phyloP scores from a whole-genome alignment of 2,888 invertebrate genomes.

The Parascotia fuliginaria region DNA sequence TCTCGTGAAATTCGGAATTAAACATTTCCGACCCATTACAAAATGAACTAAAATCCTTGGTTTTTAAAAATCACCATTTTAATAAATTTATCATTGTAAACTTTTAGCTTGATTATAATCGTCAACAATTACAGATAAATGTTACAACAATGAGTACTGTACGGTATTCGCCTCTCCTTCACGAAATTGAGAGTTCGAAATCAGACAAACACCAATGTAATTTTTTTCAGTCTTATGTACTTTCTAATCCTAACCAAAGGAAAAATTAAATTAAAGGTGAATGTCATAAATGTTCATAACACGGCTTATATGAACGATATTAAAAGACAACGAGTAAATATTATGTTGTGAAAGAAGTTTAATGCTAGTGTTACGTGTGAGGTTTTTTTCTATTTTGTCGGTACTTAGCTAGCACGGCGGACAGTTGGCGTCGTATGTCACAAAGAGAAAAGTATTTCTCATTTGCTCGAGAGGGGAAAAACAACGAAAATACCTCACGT shows the following conservation, averaged over 20 bases:
- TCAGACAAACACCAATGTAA: no score
- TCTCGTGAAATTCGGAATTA: conserved; percentile 9
- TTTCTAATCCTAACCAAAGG: no score
- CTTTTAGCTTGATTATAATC: no score
- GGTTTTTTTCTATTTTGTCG: conserved; percentile 45
- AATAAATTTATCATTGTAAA: no score
- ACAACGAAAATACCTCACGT: conserved; percentile 69
- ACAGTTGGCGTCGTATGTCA: conserved; percentile 70
- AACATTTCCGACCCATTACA: conserved; percentile 6
- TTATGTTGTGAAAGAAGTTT: conserved; percentile 38
- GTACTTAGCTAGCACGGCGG: conserved; percentile 57
- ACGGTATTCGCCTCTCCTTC: no score
- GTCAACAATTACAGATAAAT: no score
- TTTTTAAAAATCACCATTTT: no score
- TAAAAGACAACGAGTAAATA: conserved; percentile 25
- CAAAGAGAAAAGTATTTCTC: conserved; percentile 79
- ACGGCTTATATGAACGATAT: conserved; percentile 19
- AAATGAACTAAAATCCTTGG: no score
- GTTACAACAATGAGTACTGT: no score
- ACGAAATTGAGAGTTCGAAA: no score
- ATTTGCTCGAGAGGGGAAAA: conserved; percentile 69
- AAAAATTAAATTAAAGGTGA: conserved; percentile 13
- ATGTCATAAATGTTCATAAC: conserved; percentile 42
- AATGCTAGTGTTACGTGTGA: conserved; percentile 38
- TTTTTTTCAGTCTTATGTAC: background rate